Percentiles rank a stretch among this genome's conserved stretches.
These are phyloP conservation scores for Achroia grisella DNA, from an alignment of 1,140 invertebrate species.

Conservation along the genomic window DNA sequence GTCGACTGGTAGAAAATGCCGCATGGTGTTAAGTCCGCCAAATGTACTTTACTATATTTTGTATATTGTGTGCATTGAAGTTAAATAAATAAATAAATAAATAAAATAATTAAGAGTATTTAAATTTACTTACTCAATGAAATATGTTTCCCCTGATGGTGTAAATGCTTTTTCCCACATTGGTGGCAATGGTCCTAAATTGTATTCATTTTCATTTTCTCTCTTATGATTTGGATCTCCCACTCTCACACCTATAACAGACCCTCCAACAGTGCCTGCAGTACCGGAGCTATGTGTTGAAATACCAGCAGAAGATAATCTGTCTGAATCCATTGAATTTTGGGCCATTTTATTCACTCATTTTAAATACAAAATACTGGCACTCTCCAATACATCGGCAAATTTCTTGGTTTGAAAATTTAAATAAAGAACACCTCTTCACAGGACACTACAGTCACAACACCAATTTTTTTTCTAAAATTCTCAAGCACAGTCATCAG, in stretches of 20 bases:
- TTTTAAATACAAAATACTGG: conserved; percentile 2
- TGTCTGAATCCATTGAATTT: conserved; percentile 63
- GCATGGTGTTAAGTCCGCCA: no score
- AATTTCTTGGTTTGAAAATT: conserved; percentile 1
- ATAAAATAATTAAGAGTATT: no score
- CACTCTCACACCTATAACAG: conserved; percentile 59
- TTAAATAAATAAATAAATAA: no score
- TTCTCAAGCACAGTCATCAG: conserved; percentile 37
- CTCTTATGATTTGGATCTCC: conserved; percentile 47
- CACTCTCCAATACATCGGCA: neutral
- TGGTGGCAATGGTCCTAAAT: conserved; percentile 89
- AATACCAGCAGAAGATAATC: conserved; percentile 62
- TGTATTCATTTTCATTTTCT: conserved; percentile 67
- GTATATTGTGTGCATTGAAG: no score
- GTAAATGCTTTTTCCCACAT: conserved; percentile 99
- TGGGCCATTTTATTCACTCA: conserved; percentile 46
- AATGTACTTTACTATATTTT: no score
- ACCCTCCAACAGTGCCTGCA: conserved; percentile 56
- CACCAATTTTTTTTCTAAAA: conserved; percentile 17
- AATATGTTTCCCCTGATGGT: conserved; percentile 96
- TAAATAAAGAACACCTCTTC: conserved; percentile 10
- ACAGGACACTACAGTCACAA: conserved; percentile 8
- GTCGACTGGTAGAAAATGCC: no score
- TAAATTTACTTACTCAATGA: conserved; percentile 91
- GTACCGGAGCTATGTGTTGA: conserved; percentile 66